Percentiles rank a stretch among this genome's conserved stretches.
phyloP scores from a whole-genome alignment of 2,888 invertebrate genomes.

The Cerastoderma edule region DNA sequence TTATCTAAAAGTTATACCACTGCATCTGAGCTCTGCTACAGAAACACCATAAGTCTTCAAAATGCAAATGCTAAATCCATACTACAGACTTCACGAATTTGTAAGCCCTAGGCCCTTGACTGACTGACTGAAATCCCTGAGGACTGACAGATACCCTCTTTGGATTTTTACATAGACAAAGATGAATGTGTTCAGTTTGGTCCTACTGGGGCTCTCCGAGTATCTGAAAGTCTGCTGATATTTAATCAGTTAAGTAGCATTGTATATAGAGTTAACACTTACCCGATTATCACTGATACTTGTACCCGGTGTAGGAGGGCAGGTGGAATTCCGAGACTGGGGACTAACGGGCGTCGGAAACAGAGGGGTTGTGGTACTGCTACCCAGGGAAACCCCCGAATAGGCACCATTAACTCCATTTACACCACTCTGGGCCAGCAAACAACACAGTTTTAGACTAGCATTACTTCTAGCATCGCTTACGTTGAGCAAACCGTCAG shows the following conservation, averaged over 20 bases:
- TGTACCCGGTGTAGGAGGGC: slow-evolving; percentile 87
- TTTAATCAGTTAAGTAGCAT: neutral
- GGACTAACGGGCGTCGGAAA: slow-evolving; percentile 86
- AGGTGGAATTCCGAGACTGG: slow-evolving; percentile 86
- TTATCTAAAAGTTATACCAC: too few species aligned
- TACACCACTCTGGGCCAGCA: slow-evolving; percentile 54
- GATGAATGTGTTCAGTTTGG: too few species aligned
- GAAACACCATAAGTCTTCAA: too few species aligned
- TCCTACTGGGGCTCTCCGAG: too few species aligned
- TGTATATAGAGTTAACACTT: slow-evolving; percentile 20
- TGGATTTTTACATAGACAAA: too few species aligned
- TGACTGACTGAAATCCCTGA: too few species aligned
- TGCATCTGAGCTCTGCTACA: too few species aligned
- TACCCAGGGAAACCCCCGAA: slow-evolving; percentile 50
- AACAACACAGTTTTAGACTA: slow-evolving; percentile 61
- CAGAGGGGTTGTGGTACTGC: slow-evolving; percentile 67
- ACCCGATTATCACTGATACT: slow-evolving; percentile 73
- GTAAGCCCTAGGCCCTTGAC: too few species aligned
- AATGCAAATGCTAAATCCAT: too few species aligned
- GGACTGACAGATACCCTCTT: too few species aligned
- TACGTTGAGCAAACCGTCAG: slow-evolving; percentile 47
- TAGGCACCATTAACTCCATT: slow-evolving; percentile 44
- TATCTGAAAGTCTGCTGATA: too few species aligned
- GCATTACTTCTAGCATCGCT: slow-evolving; percentile 32
- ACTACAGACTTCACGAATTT: too few species aligned